These are phyloP conservation scores for Lithobates pipiens DNA, from an alignment of 2,797 vertebrate species.

Conservation along the genomic window DNA sequence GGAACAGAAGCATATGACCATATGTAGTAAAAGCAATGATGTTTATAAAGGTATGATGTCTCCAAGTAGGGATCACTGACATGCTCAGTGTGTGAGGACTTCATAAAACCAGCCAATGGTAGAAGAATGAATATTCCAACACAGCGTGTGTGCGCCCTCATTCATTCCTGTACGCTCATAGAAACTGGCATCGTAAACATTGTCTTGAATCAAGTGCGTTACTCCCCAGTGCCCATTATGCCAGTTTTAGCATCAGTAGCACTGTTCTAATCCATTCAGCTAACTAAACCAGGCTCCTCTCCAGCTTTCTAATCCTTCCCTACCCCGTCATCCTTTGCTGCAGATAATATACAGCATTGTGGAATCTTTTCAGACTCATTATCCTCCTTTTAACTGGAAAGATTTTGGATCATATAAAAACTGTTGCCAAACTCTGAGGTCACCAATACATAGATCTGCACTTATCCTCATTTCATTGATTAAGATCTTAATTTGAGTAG, in stretches of 20 bases:
- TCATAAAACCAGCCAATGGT: not conserved
- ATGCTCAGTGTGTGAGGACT: not conserved
- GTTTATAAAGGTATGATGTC: not conserved
- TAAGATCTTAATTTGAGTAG: not conserved
- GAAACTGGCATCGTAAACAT: not conserved
- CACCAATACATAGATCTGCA: not conserved
- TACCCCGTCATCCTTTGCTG: not conserved
- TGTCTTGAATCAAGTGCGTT: not conserved
- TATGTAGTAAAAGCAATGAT: not conserved
- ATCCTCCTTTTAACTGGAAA: not conserved
- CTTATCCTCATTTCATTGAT: not conserved
- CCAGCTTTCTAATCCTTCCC: not conserved
- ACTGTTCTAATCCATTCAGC: not conserved
- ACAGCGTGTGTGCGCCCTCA: not conserved
- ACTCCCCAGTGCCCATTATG: not conserved
- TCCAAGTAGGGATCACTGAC: not conserved
- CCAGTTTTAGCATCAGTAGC: not conserved
- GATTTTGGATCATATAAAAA: no score
- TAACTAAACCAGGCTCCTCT: not conserved
- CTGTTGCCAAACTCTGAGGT: not conserved
- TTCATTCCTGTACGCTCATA: not conserved
- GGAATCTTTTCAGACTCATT: not conserved
- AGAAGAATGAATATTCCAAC: not conserved
- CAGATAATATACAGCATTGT: not conserved
- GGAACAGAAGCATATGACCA: not conserved